A percentile compares a stretch with the other conserved stretches of the same genome.
phyloP scores from a whole-genome alignment of 2,888 invertebrate genomes.

The Cancer borealis region DNA sequence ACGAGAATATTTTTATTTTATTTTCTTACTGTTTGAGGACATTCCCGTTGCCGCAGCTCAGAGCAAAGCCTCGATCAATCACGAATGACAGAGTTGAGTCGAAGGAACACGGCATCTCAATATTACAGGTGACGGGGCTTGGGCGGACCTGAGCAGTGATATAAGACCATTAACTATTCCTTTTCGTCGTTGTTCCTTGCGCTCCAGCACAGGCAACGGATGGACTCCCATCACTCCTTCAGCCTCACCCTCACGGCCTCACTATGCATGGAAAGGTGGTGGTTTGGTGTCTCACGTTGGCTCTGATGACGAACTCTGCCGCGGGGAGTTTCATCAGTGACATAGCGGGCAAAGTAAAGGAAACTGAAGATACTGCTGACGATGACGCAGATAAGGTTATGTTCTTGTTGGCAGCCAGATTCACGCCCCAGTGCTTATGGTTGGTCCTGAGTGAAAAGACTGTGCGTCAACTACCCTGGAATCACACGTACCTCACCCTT shows the following conservation, averaged over 20 bases:
- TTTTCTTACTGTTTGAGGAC: not conserved
- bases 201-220: not conserved
- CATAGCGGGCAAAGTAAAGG: not conserved
- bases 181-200: not conserved
- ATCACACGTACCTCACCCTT: not conserved
- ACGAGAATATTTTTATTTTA: not conserved
- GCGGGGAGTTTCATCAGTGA: not conserved
- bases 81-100: not conserved
- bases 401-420: slow-evolving; percentile 36
- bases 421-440: slow-evolving; percentile 59
- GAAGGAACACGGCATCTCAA: not conserved
- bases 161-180: not conserved
- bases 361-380: not conserved
- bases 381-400: not conserved
- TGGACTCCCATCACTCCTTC: not conserved
- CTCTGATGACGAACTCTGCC: not conserved
- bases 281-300: not conserved
- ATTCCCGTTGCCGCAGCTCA: not conserved
- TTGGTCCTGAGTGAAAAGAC: not conserved
- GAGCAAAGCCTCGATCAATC: not conserved
- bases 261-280: not conserved
- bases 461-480: not conserved
- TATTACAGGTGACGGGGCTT: not conserved
- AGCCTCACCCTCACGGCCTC: not conserved
- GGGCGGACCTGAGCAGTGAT: not conserved